Evolutionary conservation across 2,113 vertebrate species (phyloP).

Genomic region (Cygnus buccinator): DNA sequence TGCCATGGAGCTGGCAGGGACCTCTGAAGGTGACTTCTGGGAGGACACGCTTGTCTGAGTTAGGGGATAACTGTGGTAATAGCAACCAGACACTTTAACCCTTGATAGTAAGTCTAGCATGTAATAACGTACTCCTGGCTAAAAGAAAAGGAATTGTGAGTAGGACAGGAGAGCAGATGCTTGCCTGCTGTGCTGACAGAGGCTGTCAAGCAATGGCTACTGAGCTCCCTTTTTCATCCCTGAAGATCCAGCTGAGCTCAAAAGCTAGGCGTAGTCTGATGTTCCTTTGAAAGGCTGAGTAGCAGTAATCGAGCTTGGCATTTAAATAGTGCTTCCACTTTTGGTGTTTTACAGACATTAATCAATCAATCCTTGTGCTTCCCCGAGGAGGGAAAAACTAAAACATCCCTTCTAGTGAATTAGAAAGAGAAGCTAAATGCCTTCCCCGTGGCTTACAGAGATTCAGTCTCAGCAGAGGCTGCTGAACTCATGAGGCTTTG

Average conservation of each 20-base stretch:
- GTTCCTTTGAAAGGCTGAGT: not conserved
- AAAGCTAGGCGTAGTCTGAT: not conserved
- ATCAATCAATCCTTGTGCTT: not conserved
- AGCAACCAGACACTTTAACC: not conserved
- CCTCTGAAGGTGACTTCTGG: conserved; percentile 1
- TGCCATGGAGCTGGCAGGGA: not conserved
- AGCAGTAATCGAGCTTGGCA: not conserved
- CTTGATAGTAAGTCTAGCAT: not conserved
- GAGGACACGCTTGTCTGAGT: not conserved
- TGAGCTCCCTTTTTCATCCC: not conserved
- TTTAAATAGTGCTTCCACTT: conserved; percentile 3
- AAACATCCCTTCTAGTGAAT: not conserved
- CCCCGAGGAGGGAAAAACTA: not conserved
- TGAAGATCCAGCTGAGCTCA: not conserved
- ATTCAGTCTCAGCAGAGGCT: not conserved
- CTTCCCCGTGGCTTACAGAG: not conserved
- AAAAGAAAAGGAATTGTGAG: not conserved
- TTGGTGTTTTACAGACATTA: not conserved
- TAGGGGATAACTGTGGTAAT: not conserved
- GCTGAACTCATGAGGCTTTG: fast-evolving
- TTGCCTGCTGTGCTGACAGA: not conserved
- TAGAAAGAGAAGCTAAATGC: not conserved
- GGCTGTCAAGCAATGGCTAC: not conserved
- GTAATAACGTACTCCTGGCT: not conserved
- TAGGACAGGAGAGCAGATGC: not conserved